These are phyloP conservation scores for Megaleporinus macrocephalus DNA, from an alignment of 2,113 vertebrate genomes.

Conservation along the genomic window DNA sequence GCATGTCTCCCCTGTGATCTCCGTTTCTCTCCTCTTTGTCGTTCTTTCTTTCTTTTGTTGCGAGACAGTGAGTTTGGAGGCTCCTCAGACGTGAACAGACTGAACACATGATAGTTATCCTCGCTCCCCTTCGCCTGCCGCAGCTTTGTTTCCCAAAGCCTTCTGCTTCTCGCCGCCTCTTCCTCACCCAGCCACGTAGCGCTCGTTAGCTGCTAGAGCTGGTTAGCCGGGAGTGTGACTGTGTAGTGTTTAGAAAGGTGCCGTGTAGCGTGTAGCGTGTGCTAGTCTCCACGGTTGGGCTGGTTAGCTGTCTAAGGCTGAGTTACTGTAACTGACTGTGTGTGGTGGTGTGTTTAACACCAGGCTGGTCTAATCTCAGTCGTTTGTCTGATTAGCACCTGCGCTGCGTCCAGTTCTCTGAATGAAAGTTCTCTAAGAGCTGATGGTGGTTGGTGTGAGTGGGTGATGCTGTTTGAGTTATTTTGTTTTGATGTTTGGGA, in stretches of 20 bases:
- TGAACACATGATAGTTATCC: neutral
- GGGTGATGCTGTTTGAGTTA: no score
- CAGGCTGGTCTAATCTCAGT: neutral
- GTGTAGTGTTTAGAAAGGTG: neutral
- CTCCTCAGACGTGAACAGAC: slow-evolving; percentile 55
- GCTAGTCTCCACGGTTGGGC: slow-evolving; percentile 5
- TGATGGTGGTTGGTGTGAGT: no score
- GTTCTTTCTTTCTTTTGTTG: neutral
- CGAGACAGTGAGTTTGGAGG: neutral
- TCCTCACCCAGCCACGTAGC: slow-evolving; percentile 57
- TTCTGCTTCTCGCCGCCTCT: slow-evolving; percentile 32
- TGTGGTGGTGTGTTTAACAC: neutral
- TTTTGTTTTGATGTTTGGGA: neutral
- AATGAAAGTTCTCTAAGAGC: no score
- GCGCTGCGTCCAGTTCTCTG: neutral
- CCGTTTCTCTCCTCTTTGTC: no score
- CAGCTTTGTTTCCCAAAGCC: slow-evolving; percentile 25
- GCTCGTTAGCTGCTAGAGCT: no score
- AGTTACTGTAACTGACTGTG: neutral
- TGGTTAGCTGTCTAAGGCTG: neutral
- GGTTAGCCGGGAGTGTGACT: no score
- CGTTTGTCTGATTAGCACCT: neutral
- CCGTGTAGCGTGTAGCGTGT: neutral
- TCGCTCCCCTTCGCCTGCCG: neutral
- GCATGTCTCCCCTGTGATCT: no score